Evolutionary conservation across 2,888 invertebrate genomes (phyloP).

Genomic region (Watsonalla binaria): DNA sequence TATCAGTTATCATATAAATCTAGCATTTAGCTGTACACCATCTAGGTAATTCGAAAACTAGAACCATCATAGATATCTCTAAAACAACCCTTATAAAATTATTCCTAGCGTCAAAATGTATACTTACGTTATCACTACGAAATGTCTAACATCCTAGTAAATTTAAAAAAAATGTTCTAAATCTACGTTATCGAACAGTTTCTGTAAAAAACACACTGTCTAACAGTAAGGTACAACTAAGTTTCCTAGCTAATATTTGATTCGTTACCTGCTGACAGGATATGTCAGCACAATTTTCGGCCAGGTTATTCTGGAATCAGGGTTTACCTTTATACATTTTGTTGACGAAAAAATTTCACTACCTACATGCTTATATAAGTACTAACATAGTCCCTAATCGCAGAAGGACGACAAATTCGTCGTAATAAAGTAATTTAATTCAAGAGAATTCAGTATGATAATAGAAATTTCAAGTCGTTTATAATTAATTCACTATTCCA

Average conservation of each 20-base stretch:
- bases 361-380: slow-evolving; percentile 18
- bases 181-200: slow-evolving; percentile 38
- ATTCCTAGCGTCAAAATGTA: slow-evolving; percentile 37
- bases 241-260: slow-evolving; percentile 63
- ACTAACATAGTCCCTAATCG: no score
- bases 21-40: not conserved
- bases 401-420: no score
- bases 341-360: slow-evolving; percentile 26
- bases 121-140: slow-evolving; percentile 28
- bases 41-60: not conserved
- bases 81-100: slow-evolving; percentile 34
- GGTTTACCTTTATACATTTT: slow-evolving; percentile 54
- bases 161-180: slow-evolving; percentile 39
- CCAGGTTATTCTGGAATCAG: slow-evolving; percentile 76
- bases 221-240: slow-evolving; percentile 46
- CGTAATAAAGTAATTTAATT: no score
- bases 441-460: no score
- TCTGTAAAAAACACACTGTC: slow-evolving; percentile 30
- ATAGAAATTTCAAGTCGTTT: no score
- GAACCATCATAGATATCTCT: slow-evolving; percentile 19
- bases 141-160: slow-evolving; percentile 39
- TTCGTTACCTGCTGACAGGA: slow-evolving; percentile 77
- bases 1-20: no score
- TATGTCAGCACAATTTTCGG: slow-evolving; percentile 78
- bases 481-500: no score